A percentile compares a stretch with the other conserved stretches of the same genome.
Evolutionary conservation across 92 coral and sea anemone species (phyloP).

Genomic region (Porites evermanni): DNA sequence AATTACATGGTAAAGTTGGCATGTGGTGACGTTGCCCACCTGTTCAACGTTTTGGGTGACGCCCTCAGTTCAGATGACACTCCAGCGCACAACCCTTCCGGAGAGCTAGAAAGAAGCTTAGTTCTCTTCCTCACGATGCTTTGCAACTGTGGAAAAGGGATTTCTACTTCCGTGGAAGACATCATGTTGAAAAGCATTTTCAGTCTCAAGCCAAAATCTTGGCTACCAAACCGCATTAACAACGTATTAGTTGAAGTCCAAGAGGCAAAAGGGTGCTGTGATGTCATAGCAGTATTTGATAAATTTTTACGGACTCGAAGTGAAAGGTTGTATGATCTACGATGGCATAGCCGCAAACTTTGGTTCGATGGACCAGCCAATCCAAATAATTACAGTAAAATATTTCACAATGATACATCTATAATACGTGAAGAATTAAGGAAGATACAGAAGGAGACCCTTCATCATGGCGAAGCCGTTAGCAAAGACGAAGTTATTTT

Average conservation of each 20-base stretch:
- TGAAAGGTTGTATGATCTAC: slow-evolving; percentile 69
- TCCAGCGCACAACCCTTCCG: neutral
- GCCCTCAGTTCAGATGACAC: slow-evolving; percentile 22
- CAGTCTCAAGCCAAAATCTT: slow-evolving; percentile 24
- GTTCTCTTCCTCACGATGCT: slow-evolving; percentile 67
- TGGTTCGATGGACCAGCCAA: slow-evolving; percentile 32
- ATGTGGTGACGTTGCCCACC: slow-evolving; percentile 32
- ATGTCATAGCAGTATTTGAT: slow-evolving; percentile 64
- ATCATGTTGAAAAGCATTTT: slow-evolving; percentile 52
- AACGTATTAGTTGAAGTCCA: slow-evolving; percentile 55
- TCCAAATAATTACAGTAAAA: slow-evolving; percentile 30
- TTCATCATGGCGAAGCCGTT: neutral
- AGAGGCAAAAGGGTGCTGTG: slow-evolving; percentile 46
- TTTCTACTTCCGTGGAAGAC: slow-evolving; percentile 51
- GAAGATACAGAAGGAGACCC: neutral
- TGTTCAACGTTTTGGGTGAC: slow-evolving; percentile 57
- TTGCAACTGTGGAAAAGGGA: slow-evolving; percentile 72
- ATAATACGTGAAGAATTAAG: slow-evolving; percentile 19
- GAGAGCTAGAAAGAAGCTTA: slow-evolving; percentile 68
- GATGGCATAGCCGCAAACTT: slow-evolving; percentile 53
- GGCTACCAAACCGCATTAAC: slow-evolving; percentile 58
- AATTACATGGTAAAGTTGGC: slow-evolving; percentile 55
- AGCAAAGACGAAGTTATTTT: neutral
- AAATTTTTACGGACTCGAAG: slow-evolving; percentile 55
- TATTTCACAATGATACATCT: slow-evolving; percentile 42